Percentiles rank a stretch among this genome's conserved stretches.
Evolutionary conservation across 2,113 vertebrate species (phyloP).

Genomic region (Engystomops pustulosus): DNA sequence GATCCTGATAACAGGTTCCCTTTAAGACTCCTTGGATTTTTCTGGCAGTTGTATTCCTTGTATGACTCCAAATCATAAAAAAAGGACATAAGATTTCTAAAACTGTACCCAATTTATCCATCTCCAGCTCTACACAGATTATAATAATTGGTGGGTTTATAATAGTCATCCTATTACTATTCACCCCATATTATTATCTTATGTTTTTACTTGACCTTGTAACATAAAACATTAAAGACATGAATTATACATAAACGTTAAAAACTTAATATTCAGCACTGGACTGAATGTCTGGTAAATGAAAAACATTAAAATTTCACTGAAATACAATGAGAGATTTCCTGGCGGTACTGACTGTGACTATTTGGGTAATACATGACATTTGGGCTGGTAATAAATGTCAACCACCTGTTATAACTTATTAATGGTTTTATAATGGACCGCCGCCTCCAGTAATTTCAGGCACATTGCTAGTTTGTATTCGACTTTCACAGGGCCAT

Average conservation of each 20-base stretch:
- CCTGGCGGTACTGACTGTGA: neutral
- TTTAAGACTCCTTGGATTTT: no score
- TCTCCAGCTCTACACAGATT: neutral
- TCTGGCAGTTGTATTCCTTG: no score
- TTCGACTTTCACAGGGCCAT: neutral
- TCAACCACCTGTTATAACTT: conserved; percentile 1
- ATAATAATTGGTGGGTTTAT: neutral
- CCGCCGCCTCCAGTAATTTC: neutral
- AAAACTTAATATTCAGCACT: neutral
- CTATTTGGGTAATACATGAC: neutral
- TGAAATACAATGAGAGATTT: neutral
- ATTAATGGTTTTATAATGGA: neutral
- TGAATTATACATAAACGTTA: neutral
- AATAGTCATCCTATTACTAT: neutral
- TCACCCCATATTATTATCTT: neutral
- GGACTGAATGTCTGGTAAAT: neutral
- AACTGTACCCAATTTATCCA: neutral
- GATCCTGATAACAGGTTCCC: no score
- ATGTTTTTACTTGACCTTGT: neutral
- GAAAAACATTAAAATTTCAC: neutral
- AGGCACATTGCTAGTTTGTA: neutral
- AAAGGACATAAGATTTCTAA: no score
- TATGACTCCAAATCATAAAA: no score
- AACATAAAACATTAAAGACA: neutral
- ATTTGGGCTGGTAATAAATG: neutral